Evolutionary conservation across 2,113 vertebrate genomes (phyloP).

Genomic region (Pavo muticus): DNA sequence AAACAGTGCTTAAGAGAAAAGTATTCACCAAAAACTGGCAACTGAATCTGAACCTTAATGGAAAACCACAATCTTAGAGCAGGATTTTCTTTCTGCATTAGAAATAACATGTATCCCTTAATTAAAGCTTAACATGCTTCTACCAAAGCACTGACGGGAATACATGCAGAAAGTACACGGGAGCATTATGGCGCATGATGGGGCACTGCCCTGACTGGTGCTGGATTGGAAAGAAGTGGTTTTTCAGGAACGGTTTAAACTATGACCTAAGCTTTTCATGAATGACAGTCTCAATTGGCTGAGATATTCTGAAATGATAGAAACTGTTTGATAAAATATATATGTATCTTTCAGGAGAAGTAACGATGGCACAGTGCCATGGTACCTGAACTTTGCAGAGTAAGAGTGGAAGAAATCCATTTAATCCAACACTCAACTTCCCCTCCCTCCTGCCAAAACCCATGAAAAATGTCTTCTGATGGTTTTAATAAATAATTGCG

Average conservation of each 20-base stretch:
- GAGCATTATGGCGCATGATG: not conserved
- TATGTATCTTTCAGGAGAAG: not conserved
- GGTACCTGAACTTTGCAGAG: not conserved
- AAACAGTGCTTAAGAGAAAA: not conserved
- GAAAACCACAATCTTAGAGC: not conserved
- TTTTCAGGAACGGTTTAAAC: not conserved
- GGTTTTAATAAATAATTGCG: not conserved
- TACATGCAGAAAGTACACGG: not conserved
- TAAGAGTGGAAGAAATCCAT: not conserved
- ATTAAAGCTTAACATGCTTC: not conserved
- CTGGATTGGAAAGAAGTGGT: not conserved
- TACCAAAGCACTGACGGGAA: not conserved
- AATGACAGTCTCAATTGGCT: not conserved
- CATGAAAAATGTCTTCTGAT: not conserved
- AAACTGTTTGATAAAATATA: not conserved
- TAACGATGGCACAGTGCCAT: not conserved
- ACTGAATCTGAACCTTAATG: not conserved
- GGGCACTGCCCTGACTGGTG: not conserved
- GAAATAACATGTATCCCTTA: not conserved
- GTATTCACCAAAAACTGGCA: not conserved
- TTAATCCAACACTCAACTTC: not conserved
- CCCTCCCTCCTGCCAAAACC: not conserved
- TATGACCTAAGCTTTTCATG: not conserved
- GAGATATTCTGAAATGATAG: not conserved
- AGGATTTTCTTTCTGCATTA: not conserved